A percentile compares a stretch with the other conserved stretches of the same genome.
These are phyloP conservation scores for Geophilus truncorum DNA, from an alignment of 2,888 invertebrate species.

Conservation along the genomic window DNA sequence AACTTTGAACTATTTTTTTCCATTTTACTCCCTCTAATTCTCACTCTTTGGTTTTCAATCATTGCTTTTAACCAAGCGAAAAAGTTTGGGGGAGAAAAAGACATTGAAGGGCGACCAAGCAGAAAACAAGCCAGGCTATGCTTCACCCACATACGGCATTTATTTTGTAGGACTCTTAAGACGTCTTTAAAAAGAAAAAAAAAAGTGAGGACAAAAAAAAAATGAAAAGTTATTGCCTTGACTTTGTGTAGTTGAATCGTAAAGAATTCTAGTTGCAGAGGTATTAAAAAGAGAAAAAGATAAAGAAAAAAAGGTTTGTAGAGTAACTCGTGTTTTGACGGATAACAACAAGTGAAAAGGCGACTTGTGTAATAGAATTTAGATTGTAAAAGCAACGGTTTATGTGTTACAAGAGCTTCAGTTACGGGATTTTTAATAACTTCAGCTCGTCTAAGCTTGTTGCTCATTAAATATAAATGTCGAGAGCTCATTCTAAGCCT, in stretches of 20 bases:
- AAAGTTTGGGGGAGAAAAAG: constrained; percentile 23
- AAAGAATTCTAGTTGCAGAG: background rate
- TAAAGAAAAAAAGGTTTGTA: background rate
- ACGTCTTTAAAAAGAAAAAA: background rate
- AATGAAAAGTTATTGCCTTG: background rate
- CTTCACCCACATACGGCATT: constrained; percentile 12
- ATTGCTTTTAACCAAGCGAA: constrained; percentile 24
- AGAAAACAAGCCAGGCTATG: constrained; percentile 15
- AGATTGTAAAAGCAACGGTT: constrained; percentile 4
- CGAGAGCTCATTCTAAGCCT: background rate
- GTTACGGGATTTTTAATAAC: background rate
- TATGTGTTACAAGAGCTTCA: background rate
- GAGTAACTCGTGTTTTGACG: background rate
- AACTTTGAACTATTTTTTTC: background rate
- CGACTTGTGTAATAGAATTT: background rate
- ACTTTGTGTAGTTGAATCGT: constrained; percentile 8
- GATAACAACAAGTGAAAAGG: background rate
- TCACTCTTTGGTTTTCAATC: constrained; percentile 21
- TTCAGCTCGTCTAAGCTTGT: background rate
- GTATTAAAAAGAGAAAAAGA: background rate
- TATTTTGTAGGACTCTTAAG: constrained; percentile 1
- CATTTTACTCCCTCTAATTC: background rate
- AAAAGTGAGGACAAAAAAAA: background rate
- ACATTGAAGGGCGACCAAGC: constrained; percentile 27
- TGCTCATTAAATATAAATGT: constrained; percentile 5